Conservation (phyloP, 2,113 vertebrate genomes). For the Hymenochirus boettgeri region DNA sequence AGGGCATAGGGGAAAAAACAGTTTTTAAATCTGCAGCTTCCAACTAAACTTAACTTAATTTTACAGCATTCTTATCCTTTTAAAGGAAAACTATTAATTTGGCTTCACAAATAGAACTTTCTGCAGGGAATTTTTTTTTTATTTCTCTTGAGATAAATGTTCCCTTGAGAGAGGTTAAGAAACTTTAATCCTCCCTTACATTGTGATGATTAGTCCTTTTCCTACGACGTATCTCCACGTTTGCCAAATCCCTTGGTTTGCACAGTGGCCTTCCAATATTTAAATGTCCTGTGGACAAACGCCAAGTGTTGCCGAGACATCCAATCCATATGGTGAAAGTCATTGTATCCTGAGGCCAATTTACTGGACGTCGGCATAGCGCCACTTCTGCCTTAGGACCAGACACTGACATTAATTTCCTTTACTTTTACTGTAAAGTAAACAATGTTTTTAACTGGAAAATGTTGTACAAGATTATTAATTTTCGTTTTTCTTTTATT, state of each 20-base stretch:
- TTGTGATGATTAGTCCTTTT: neutral
- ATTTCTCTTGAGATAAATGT: no score
- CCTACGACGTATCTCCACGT: neutral
- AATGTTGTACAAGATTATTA: slow-evolving; percentile 26
- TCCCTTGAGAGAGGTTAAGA: neutral
- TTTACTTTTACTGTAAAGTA: slow-evolving; percentile 25
- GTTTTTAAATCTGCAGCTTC: no score
- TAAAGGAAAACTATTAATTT: no score
- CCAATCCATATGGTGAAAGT: slow-evolving; percentile 11
- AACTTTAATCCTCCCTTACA: neutral
- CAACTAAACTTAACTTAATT: no score
- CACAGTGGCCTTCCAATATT: neutral
- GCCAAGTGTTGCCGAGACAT: slow-evolving; percentile 12
- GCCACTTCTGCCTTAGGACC: neutral
- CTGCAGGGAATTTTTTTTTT: no score
- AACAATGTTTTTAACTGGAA: slow-evolving; percentile 29
- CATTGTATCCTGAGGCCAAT: slow-evolving; percentile 10
- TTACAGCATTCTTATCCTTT: no score
- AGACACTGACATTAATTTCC: slow-evolving; percentile 30
- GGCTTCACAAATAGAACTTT: no score
- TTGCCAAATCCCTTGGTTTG: neutral
- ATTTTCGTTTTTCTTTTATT: slow-evolving; percentile 11
- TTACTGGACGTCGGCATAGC: neutral
- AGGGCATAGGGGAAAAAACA: no score
- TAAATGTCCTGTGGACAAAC: neutral